Conservation (phyloP, 1,140 invertebrate species). For the Leguminivora glycinivorella region DNA sequence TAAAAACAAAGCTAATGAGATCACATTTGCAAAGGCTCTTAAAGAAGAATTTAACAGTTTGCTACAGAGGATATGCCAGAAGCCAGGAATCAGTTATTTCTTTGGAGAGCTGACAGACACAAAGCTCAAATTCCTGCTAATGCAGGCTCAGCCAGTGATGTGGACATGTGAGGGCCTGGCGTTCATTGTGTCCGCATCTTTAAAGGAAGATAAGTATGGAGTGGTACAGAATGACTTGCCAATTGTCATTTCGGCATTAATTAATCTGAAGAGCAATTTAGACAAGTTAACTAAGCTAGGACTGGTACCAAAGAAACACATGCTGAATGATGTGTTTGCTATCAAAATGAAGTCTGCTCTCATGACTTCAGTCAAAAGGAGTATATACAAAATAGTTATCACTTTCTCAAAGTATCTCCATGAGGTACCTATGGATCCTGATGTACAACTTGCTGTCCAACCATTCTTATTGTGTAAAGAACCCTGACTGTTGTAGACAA, state of each 20-base stretch:
- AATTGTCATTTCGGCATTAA: constrained; percentile 82
- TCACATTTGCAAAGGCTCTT: constrained; percentile 57
- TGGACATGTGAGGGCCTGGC: constrained; percentile 86
- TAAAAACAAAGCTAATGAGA: constrained; percentile 52
- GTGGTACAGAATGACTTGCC: constrained; percentile 88
- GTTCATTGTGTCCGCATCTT: constrained; percentile 82
- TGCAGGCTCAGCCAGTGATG: constrained; percentile 84
- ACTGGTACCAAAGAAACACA: constrained; percentile 80
- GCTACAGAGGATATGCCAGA: constrained; percentile 69
- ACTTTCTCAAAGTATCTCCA: constrained; percentile 84
- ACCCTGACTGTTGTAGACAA: constrained; percentile 47
- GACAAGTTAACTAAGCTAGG: constrained; percentile 86
- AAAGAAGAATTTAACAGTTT: constrained; percentile 63
- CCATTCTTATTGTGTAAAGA: constrained; percentile 78
- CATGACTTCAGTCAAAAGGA: constrained; percentile 83
- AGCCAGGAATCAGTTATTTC: constrained; percentile 84
- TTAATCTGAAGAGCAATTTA: constrained; percentile 83
- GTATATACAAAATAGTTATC: constrained; percentile 86
- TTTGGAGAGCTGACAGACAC: constrained; percentile 85
- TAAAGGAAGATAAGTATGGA: constrained; percentile 88
- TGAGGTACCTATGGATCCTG: constrained; percentile 81
- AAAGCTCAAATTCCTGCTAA: constrained; percentile 82
- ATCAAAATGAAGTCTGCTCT: constrained; percentile 82
- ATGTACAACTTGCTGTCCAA: constrained; percentile 74
- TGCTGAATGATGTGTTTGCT: constrained; percentile 80